Evolutionary conservation across 2,797 vertebrate genomes (phyloP).

Genomic region (Pipistrellus kuhlii): DNA sequence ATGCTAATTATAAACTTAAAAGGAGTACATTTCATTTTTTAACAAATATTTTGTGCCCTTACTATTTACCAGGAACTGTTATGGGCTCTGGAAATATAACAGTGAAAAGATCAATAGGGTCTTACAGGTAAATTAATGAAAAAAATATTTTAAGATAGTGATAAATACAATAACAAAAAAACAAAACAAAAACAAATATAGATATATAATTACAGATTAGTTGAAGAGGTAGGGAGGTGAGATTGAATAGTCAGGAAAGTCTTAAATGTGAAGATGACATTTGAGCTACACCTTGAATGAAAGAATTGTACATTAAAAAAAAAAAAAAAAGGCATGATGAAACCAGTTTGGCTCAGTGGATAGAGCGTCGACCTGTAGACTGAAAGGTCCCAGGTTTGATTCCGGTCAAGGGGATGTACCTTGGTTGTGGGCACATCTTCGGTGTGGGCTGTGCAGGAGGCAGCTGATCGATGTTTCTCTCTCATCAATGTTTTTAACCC

Average conservation of each 20-base stretch:
- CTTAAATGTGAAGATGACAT: neutral
- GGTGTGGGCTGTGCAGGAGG: no score
- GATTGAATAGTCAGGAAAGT: neutral
- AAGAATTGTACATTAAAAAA: neutral
- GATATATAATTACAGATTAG: neutral
- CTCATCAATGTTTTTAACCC: no score
- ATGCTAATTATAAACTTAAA: neutral
- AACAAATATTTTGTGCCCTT: neutral
- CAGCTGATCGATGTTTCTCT: no score
- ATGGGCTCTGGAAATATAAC: neutral
- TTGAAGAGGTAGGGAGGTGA: neutral
- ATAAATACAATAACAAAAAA: neutral
- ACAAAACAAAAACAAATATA: neutral
- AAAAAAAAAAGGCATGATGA: no score
- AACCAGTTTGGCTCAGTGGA: no score
- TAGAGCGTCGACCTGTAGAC: no score
- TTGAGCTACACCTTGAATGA: neutral
- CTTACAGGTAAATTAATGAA: neutral
- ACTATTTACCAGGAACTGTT: neutral
- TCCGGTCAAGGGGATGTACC: no score
- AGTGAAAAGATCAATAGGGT: neutral
- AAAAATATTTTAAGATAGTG: neutral
- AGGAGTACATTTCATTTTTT: neutral
- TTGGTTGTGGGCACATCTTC: no score
- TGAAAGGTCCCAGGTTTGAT: no score